A percentile compares a stretch with the other conserved stretches of the same genome.
These are phyloP conservation scores for Ommatoiulus sabulosus DNA, from an alignment of 2,888 invertebrate genomes.

Conservation along the genomic window DNA sequence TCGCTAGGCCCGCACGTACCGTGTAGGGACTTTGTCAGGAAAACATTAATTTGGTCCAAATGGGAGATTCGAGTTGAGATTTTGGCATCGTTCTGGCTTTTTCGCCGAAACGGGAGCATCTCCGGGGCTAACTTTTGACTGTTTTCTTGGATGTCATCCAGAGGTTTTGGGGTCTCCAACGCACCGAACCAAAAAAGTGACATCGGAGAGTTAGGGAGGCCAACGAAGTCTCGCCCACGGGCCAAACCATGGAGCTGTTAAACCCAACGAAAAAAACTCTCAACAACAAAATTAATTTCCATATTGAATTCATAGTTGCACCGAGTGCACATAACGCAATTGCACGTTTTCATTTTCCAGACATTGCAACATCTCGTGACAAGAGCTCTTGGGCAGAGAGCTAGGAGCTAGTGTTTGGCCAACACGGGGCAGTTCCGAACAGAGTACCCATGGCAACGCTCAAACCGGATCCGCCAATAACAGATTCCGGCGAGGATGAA, in stretches of 20 bases:
- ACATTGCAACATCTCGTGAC: background rate
- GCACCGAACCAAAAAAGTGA: conserved; percentile 39
- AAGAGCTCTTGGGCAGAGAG: background rate
- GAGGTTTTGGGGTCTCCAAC: conserved; percentile 39
- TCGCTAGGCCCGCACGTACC: background rate
- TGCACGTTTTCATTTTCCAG: background rate
- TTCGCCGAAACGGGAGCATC: conserved; percentile 35
- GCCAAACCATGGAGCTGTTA: background rate
- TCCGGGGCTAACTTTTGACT: conserved; percentile 29
- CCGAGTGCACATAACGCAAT: too few species aligned
- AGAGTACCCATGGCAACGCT: background rate
- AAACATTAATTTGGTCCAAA: conserved; percentile 43
- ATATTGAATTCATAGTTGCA: too few species aligned
- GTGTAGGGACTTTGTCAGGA: conserved; percentile 42
- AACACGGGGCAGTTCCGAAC: background rate
- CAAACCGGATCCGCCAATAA: conserved; percentile 9
- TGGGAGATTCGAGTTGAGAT: conserved; percentile 28
- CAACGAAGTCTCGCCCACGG: background rate
- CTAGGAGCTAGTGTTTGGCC: background rate
- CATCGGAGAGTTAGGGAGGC: conserved; percentile 2
- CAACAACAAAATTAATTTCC: too few species aligned
- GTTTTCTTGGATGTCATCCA: conserved; percentile 39
- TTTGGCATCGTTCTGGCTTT: conserved; percentile 32
- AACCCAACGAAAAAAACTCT: background rate
- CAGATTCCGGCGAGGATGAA: background rate